A percentile compares a stretch with the other conserved stretches of the same genome.
Conservation (phyloP, 2,888 invertebrate species). For the Parnassius orleans region DNA sequence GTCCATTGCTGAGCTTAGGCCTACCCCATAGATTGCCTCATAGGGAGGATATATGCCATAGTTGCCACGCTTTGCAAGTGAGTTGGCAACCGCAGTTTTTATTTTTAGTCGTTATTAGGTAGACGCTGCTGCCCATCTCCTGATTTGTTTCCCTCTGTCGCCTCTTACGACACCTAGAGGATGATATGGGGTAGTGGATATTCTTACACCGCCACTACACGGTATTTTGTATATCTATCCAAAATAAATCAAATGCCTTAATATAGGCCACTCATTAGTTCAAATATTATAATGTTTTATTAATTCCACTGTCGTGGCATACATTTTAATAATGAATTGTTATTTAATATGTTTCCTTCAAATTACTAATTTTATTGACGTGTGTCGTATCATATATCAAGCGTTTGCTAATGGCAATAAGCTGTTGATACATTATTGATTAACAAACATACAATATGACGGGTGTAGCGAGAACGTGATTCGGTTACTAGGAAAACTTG, state of each 20-base stretch:
- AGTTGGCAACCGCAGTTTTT: too few relatives aligned
- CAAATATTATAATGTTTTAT: constrained; percentile 1
- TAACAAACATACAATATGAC: constrained; percentile 59
- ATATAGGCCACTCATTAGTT: constrained; percentile 20
- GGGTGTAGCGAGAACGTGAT: constrained; percentile 58
- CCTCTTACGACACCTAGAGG: too few relatives aligned
- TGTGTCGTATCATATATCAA: constrained; percentile 33
- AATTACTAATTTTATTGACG: constrained; percentile 15
- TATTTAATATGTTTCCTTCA: constrained; percentile 17
- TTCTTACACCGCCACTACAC: too few relatives aligned
- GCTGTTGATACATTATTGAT: constrained; percentile 56
- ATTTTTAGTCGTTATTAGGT: too few relatives aligned
- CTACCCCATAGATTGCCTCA: too few relatives aligned
- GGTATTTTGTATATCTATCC: too few relatives aligned
- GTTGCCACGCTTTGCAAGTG: too few relatives aligned
- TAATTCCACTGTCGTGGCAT: constrained; percentile 11
- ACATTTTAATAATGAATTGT: constrained; percentile 21
- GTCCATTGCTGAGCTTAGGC: too few relatives aligned
- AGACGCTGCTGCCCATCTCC: too few relatives aligned
- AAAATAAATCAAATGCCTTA: constrained; percentile 15
- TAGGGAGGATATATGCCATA: too few relatives aligned
- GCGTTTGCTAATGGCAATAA: constrained; percentile 36
- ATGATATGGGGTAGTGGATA: too few relatives aligned
- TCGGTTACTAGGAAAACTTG: constrained; percentile 50
- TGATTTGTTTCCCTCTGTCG: too few relatives aligned